Percentiles rank a stretch among this genome's conserved stretches.
These are phyloP conservation scores for Caradrina clavipalpis DNA, from an alignment of 2,888 invertebrate genomes.

Conservation along the genomic window DNA sequence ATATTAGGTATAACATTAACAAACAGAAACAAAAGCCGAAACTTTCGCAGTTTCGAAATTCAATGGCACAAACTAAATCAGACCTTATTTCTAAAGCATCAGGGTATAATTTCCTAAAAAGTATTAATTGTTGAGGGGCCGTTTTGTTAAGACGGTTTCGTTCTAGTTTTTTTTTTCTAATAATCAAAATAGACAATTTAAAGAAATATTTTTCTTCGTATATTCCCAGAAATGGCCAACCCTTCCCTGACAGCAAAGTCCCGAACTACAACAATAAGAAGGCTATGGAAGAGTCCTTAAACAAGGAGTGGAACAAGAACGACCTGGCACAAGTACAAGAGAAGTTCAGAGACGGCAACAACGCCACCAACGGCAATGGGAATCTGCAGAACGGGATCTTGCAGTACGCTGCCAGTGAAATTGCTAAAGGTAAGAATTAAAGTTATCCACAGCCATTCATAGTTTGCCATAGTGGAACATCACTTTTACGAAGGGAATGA, in stretches of 20 bases:
- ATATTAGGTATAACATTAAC: neutral
- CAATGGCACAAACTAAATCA: too few relatives aligned
- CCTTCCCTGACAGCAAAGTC: constrained; percentile 92
- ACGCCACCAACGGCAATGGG: constrained; percentile 78
- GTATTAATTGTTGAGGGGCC: too few relatives aligned
- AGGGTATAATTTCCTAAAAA: too few relatives aligned
- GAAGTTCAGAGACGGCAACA: constrained; percentile 81
- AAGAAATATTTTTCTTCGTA: neutral
- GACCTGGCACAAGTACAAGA: constrained; percentile 85
- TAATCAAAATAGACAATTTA: too few relatives aligned
- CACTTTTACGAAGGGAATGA: too few relatives aligned
- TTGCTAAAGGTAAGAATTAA: constrained; percentile 88
- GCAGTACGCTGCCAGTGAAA: constrained; percentile 92
- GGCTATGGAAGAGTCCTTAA: constrained; percentile 83
- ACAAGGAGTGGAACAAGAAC: constrained; percentile 88
- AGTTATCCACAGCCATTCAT: too few relatives aligned
- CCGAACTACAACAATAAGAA: constrained; percentile 90
- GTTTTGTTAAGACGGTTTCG: too few relatives aligned
- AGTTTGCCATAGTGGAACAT: too few relatives aligned
- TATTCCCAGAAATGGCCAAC: constrained; percentile 91
- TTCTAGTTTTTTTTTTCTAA: too few relatives aligned
- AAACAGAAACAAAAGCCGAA: too few relatives aligned
- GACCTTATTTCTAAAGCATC: too few relatives aligned
- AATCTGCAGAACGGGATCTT: constrained; percentile 88
- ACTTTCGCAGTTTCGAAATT: too few relatives aligned